Evolutionary conservation across 1,140 invertebrate genomes (phyloP), one percentile per base, ranked within the genome.

Genomic region (Chelonus insularis): DNA sequence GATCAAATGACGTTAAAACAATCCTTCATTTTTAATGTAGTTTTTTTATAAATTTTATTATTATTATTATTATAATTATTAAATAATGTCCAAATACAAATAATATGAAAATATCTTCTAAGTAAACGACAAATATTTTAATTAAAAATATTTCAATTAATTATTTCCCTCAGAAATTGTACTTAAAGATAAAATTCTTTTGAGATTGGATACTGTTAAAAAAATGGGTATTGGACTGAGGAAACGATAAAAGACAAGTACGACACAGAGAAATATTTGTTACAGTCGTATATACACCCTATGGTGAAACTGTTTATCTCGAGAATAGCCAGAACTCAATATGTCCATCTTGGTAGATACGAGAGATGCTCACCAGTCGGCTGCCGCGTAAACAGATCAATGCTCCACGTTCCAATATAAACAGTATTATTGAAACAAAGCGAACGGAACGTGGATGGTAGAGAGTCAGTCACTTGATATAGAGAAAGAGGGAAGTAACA

Each of bases 381-480:
- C 60, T 57, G 65, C 59, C 43, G 59, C 78, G 76, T 71, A 79
- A 81, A 79, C 79, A 81, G 79, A 81, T 80, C 78, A 81, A 80
- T 80, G 78, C 77, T 81, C 71, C 72, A 70, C 75, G 77, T 79
- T 80, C 77, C 77, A 80, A 80, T 81, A 81, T 80, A 81, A 81
- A 80, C 77, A 80, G 79, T 78, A 80, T 80, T 80, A 81, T 80
- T 80, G 79, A 81, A 81, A 80, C 78, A 79, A 81, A 79, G 77
- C 78, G 77, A 74, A 70, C 63, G 74, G 73, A 72, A 51, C 25
- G 58, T 54, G 21, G 20, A 36, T 41, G 43, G 25, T 56, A 47
- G 55, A 45, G 34, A 52, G 21, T 32, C 23, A 32, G 55, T 34
- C 11, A 32, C 25, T 52, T 43, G 47, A 61, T 23, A 64, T 45